phyloP scores from a whole-genome alignment of 2,113 vertebrate genomes.

The Xenopus laevis region DNA sequence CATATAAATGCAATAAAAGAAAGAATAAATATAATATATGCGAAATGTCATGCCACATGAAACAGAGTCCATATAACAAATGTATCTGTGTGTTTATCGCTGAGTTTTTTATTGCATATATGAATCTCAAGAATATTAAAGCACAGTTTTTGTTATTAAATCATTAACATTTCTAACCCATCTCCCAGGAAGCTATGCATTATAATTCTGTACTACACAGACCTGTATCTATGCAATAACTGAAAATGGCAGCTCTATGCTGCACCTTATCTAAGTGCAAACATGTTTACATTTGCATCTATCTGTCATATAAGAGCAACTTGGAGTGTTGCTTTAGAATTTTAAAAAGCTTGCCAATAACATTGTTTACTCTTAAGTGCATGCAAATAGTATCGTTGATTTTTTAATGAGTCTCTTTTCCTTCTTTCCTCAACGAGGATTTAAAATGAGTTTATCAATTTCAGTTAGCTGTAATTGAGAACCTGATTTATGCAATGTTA shows the following conservation, averaged over 20 bases:
- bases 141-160: too few relatives aligned
- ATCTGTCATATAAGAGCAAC: background rate
- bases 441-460: background rate
- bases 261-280: background rate
- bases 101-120: too few relatives aligned
- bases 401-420: background rate
- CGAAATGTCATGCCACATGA: too few relatives aligned
- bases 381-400: background rate
- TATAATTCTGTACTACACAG: too few relatives aligned
- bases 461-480: background rate
- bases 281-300: background rate
- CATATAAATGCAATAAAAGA: too few relatives aligned
- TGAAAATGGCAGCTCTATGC: background rate
- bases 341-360: conserved; percentile 5
- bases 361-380: background rate
- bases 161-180: too few relatives aligned
- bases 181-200: too few relatives aligned
- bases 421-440: background rate
- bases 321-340: background rate
- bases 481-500: background rate
- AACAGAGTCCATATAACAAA: too few relatives aligned
- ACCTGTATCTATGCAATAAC: too few relatives aligned
- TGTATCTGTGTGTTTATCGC: too few relatives aligned
- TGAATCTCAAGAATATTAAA: too few relatives aligned
- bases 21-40: too few relatives aligned